A percentile compares a stretch with the other conserved stretches of the same genome.
phyloP scores from a whole-genome alignment of 2,888 invertebrate genomes.

The Gibbula magus region DNA sequence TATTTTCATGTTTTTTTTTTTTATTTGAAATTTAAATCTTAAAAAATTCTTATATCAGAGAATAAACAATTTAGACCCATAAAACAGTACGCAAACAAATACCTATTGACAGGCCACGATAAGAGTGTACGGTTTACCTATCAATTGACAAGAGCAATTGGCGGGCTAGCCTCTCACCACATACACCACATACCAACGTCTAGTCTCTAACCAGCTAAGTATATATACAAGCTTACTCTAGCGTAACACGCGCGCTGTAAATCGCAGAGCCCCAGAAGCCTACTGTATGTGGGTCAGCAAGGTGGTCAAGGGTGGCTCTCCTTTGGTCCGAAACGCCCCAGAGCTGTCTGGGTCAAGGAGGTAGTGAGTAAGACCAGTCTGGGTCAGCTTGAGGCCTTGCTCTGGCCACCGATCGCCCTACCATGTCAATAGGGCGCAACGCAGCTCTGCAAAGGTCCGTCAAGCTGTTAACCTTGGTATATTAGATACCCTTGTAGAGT shows the following conservation, averaged over 20 bases:
- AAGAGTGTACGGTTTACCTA: no score
- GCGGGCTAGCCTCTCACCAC: no score
- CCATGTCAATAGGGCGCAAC: background rate
- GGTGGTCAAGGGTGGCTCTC: background rate
- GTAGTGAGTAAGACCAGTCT: background rate
- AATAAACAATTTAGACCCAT: no score
- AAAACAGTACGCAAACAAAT: no score
- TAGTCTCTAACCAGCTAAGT: background rate
- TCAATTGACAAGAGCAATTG: no score
- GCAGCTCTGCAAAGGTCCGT: background rate
- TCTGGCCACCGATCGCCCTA: background rate
- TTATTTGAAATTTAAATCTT: no score
- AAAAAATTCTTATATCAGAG: no score
- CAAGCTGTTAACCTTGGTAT: slow-evolving; percentile 9
- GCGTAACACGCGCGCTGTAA: slow-evolving; percentile 5
- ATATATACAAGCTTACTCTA: slow-evolving; percentile 11
- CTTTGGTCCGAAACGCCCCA: background rate
- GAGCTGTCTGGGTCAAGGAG: slow-evolving; percentile 4
- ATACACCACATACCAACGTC: background rate
- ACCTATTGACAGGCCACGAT: no score
- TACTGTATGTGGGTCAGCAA: background rate
- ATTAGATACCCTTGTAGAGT: background rate
- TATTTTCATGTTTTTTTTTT: no score
- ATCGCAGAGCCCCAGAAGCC: background rate
- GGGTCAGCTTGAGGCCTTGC: background rate